Percentiles rank a stretch among this genome's conserved stretches.
Conservation (phyloP, 2,888 invertebrate species). For the Hypselothyrea guttata region DNA sequence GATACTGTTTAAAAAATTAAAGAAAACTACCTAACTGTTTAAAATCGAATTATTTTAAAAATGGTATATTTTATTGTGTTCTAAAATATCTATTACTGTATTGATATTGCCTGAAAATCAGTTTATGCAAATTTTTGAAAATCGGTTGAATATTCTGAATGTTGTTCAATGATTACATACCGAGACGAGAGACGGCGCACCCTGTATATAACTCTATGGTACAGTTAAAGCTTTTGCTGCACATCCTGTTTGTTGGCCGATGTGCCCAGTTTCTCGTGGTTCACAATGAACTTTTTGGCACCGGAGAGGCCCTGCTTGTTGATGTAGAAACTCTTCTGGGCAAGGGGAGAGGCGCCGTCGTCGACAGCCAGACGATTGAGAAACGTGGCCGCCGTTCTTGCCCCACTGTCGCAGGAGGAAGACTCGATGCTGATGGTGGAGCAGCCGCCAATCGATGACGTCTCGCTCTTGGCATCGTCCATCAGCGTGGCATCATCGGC, state of each 20-base stretch:
- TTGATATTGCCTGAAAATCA: too few species aligned
- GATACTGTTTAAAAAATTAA: too few species aligned
- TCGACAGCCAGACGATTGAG: conserved; percentile 67
- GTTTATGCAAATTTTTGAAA: too few species aligned
- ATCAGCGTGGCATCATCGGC: conserved; percentile 79
- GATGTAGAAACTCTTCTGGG: conserved; percentile 75
- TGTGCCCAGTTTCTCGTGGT: conserved; percentile 65
- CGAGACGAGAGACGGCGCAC: not conserved
- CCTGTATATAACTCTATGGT: conserved; percentile 31
- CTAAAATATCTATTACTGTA: too few species aligned
- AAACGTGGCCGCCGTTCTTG: conserved; percentile 66
- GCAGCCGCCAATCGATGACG: conserved; percentile 78
- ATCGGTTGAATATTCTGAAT: too few species aligned
- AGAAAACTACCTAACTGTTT: too few species aligned
- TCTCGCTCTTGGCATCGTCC: conserved; percentile 81
- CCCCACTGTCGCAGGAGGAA: conserved; percentile 72
- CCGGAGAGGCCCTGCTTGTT: conserved; percentile 76
- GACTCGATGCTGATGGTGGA: conserved; percentile 78
- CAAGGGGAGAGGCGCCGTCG: conserved; percentile 51
- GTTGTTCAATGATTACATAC: too few species aligned
- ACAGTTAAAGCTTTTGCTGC: conserved; percentile 70
- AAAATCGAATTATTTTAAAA: too few species aligned
- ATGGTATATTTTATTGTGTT: too few species aligned
- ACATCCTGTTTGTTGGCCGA: conserved; percentile 47
- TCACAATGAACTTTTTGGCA: conserved; percentile 74